Evolutionary conservation across 2,113 vertebrate genomes (phyloP), one percentile per base, ranked within the genome.

Genomic region (Picathartes gymnocephalus): DNA sequence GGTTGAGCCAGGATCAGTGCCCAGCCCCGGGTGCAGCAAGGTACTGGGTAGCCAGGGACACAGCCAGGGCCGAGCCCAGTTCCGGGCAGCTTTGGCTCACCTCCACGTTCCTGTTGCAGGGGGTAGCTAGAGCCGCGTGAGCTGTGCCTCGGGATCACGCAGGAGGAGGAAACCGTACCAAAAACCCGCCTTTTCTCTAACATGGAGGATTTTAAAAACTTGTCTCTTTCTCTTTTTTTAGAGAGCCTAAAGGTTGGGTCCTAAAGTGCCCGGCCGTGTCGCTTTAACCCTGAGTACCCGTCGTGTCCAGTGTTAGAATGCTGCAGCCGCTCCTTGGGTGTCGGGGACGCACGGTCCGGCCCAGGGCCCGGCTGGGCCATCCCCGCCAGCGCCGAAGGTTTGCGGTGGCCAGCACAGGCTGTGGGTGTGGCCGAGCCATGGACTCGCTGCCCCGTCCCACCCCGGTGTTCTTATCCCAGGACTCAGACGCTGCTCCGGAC

Each of bases 211-310:
- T 92, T 97, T 92, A 96, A 97, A 96, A 97, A 91, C 92, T 91
- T 96, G 74, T 97, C 91, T 96, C 86, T 97, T 97, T 96, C 94
- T 97, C 94, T 97, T 95, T 96, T 96, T 96, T 96, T 97, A 97
- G 97, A 97, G 88, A 97, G 93, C 95, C 97, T 97, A 97, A 95
- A 95, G 95, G 88, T 62, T 92, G 94, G 96, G 97, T 95, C 73
- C 92, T 91, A 90, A 88, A 94, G 79, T 88, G 90, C 94, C 96
- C 78, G 16, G 86, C 95, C 56, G 20, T 92, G 95, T 81, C 60
- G 93, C 96, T 93, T 95, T 96, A 93, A 58, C 47, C 71, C 88
- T 3, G 88, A 61, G 93, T 74, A 76, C 16, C 68, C 58, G 60
- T 68, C 88, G 74, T 89, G 93, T 93, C 86, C 96, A 81, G 94